Evolutionary conservation across 2,113 vertebrate genomes (phyloP).

Genomic region (Gadus chalcogrammus): DNA sequence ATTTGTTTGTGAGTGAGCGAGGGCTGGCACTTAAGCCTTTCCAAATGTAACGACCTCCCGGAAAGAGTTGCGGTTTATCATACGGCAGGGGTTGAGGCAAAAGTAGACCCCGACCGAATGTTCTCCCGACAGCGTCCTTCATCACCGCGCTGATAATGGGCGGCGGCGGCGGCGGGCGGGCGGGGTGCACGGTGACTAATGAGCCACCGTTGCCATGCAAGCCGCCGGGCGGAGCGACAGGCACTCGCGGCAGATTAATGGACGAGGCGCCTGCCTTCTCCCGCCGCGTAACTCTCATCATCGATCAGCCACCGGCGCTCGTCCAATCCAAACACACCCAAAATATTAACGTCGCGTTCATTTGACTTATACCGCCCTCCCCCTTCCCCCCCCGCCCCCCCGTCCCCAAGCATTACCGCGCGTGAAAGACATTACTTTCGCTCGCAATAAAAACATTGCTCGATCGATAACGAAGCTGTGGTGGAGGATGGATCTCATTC

Average conservation of each 20-base stretch:
- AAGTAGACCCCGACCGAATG: constrained; percentile 44
- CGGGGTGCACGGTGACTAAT: constrained; percentile 52
- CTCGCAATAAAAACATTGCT: constrained; percentile 31
- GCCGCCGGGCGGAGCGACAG: constrained; percentile 48
- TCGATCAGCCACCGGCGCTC: constrained; percentile 53
- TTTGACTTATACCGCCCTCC: constrained; percentile 32
- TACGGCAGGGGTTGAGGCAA: background rate
- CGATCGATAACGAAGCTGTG: constrained; percentile 36
- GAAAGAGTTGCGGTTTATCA: too few relatives aligned
- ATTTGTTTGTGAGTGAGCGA: too few relatives aligned
- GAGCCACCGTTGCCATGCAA: constrained; percentile 57
- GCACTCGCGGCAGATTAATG: constrained; percentile 60
- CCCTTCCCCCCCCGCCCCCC: too few relatives aligned
- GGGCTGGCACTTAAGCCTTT: too few relatives aligned
- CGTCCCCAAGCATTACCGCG: constrained; percentile 37
- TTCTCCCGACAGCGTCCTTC: constrained; percentile 48
- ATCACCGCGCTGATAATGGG: constrained; percentile 59
- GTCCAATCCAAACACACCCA: constrained; percentile 25
- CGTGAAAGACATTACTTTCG: constrained; percentile 36
- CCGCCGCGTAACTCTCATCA: constrained; percentile 41
- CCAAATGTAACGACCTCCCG: too few relatives aligned
- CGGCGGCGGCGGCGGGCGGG: background rate
- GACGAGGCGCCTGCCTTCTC: constrained; percentile 52
- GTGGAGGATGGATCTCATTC: constrained; percentile 19
- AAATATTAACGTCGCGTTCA: constrained; percentile 36